Evolutionary conservation across 2,888 invertebrate species (phyloP).

Genomic region (Andrena flavipes): DNA sequence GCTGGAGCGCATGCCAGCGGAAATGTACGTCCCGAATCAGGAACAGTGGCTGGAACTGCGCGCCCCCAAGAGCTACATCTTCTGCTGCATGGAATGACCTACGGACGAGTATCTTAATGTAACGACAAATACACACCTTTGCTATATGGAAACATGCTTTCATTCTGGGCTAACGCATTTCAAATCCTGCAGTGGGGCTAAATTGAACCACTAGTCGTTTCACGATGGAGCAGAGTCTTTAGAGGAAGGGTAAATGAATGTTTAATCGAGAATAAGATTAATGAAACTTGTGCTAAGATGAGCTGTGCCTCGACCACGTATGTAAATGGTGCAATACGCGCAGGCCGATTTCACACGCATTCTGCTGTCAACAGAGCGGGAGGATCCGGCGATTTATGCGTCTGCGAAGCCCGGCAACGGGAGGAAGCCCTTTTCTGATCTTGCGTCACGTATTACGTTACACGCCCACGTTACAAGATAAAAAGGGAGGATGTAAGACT

Average conservation of each 20-base stretch:
- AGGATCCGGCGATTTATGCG: constrained; percentile 40
- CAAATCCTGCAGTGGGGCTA: too few species aligned
- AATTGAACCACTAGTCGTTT: too few species aligned
- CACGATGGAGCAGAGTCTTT: too few species aligned
- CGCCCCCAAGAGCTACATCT: constrained; percentile 85
- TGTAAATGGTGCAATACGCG: too few species aligned
- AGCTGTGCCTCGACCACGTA: too few species aligned
- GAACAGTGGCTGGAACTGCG: constrained; percentile 94
- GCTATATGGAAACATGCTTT: not conserved
- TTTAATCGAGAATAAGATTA: too few species aligned
- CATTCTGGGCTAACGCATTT: too few species aligned
- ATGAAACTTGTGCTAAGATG: too few species aligned
- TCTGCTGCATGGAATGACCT: constrained; percentile 76
- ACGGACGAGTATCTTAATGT: not conserved
- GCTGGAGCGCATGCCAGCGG: constrained; percentile 91
- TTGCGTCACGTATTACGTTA: constrained; percentile 61
- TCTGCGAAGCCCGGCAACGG: constrained; percentile 59
- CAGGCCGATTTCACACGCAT: not conserved
- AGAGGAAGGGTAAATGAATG: too few species aligned
- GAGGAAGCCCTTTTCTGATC: constrained; percentile 65
- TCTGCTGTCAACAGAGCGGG: not conserved
- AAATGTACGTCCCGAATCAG: constrained; percentile 97
- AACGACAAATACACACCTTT: not conserved
- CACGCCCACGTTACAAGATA: constrained; percentile 42
- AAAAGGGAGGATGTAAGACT: constrained; percentile 15